These are phyloP conservation scores for Pyrrhosoma nymphula DNA, from an alignment of 2,888 invertebrate species.

Conservation along the genomic window DNA sequence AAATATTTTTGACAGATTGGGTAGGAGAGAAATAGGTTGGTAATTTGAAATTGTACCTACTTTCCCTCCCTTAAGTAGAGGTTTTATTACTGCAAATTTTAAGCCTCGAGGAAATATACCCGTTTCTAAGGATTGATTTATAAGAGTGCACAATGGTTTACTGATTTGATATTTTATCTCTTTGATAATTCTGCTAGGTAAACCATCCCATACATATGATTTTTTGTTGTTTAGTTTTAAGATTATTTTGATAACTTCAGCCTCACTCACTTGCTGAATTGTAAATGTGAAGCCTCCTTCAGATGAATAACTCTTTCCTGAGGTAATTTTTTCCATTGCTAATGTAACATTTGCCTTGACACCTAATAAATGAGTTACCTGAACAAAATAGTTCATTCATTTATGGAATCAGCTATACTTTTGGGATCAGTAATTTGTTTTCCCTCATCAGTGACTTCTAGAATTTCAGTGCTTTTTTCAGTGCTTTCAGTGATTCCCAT, in stretches of 20 bases:
- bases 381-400: constrained; percentile 1
- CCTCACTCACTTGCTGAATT: background rate
- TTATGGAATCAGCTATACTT: background rate
- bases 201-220: background rate
- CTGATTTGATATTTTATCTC: background rate
- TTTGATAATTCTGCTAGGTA: background rate
- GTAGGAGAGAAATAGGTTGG: too few species aligned
- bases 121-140: too few species aligned
- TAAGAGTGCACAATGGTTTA: too few species aligned
- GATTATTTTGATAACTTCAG: background rate
- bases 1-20: too few species aligned
- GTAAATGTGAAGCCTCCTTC: background rate
- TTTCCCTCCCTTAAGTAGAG: too few species aligned
- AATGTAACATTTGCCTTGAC: background rate
- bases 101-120: too few species aligned
- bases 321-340: background rate
- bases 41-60: too few species aligned
- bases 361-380: background rate
- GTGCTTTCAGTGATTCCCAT: too few species aligned
- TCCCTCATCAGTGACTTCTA: background rate
- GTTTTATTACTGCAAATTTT: too few species aligned
- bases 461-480: too few species aligned
- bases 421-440: background rate
- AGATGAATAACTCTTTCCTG: background rate
- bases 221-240: background rate